Evolutionary conservation across 2,113 vertebrate species (phyloP).

Genomic region (Bubo scandiacus): DNA sequence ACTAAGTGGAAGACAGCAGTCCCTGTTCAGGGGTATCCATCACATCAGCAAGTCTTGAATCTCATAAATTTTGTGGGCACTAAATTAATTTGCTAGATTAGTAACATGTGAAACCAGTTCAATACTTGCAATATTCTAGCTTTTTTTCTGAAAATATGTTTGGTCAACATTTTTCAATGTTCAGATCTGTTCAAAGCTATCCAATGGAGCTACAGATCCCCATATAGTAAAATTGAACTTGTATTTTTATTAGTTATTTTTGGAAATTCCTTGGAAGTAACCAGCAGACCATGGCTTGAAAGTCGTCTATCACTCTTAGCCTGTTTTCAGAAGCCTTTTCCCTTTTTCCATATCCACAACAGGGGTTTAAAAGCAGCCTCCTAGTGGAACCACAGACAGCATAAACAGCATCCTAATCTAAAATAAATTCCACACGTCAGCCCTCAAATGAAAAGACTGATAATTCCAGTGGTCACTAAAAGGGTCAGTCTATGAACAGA

Average conservation of each 20-base stretch:
- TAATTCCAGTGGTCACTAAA: background rate
- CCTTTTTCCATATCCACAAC: background rate
- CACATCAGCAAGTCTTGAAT: background rate
- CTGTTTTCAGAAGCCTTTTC: background rate
- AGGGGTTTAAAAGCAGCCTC: background rate
- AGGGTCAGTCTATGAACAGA: background rate
- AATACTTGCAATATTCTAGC: background rate
- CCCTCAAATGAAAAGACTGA: background rate
- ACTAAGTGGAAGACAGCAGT: background rate
- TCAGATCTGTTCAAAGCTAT: background rate
- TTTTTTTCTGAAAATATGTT: background rate
- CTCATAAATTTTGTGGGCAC: background rate
- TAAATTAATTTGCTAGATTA: background rate
- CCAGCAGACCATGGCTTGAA: background rate
- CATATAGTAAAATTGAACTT: background rate
- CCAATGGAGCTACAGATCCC: background rate
- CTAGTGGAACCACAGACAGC: background rate
- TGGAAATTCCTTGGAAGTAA: background rate
- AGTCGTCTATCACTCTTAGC: background rate
- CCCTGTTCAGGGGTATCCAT: background rate
- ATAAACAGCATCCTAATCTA: background rate
- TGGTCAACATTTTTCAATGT: background rate
- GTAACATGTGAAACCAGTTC: background rate
- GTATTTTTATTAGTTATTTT: background rate
- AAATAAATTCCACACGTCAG: background rate